Conservation (phyloP, 2,113 vertebrate genomes). For the Gymnarchus niloticus region DNA sequence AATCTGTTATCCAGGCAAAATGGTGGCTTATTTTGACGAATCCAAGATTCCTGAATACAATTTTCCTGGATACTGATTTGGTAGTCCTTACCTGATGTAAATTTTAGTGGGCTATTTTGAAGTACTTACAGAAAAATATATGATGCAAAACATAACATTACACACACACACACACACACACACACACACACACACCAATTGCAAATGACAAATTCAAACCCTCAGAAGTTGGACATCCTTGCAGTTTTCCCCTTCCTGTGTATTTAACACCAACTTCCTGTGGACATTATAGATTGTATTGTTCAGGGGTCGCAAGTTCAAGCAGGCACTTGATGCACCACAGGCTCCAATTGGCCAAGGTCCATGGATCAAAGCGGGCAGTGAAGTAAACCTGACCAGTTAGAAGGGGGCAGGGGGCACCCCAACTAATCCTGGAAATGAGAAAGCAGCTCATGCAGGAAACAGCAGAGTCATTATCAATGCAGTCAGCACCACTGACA, state of each 20-base stretch:
- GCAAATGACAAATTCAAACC: background rate
- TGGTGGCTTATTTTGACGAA: too few relatives aligned
- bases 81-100: too few relatives aligned
- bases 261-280: background rate
- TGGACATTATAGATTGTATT: background rate
- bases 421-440: slow-evolving; percentile 21
- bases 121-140: background rate
- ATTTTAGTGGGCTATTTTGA: too few relatives aligned
- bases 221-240: background rate
- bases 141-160: background rate
- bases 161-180: too few relatives aligned
- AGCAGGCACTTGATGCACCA: background rate
- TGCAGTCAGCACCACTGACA: background rate
- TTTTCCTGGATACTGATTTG: too few relatives aligned
- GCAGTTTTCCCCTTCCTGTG: background rate
- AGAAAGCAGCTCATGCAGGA: slow-evolving; percentile 16
- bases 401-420: background rate
- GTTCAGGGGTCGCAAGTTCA: slow-evolving; percentile 8
- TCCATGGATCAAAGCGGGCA: slow-evolving; percentile 12
- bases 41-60: too few relatives aligned
- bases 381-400: slow-evolving; percentile 12
- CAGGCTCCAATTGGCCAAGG: background rate
- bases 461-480: slow-evolving; percentile 7
- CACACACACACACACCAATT: background rate
- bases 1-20: too few relatives aligned